Conservation (phyloP, 35 echinoderm and acorn worm genomes). For the Stichopus chloronotus region DNA sequence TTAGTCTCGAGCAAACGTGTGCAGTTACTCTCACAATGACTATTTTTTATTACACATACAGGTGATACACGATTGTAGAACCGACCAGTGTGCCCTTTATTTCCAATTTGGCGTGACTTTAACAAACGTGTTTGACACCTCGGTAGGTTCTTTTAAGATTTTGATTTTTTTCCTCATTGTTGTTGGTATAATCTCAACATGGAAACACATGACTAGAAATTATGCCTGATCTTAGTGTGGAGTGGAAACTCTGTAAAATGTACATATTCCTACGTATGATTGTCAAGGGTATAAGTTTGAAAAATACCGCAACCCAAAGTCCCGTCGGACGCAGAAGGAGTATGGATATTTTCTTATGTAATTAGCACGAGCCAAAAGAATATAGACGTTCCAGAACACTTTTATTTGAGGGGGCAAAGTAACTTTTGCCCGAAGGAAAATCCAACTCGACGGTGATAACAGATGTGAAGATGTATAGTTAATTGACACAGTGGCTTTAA, state of each 20-base stretch:
- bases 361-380: too few relatives aligned
- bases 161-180: background rate
- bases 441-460: too few relatives aligned
- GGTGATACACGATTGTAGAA: conserved; percentile 81
- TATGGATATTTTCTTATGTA: too few relatives aligned
- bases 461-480: too few relatives aligned
- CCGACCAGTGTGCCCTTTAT: conserved; percentile 73
- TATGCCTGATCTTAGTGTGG: background rate
- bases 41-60: background rate
- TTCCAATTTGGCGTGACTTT: conserved; percentile 74
- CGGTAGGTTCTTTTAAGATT: conserved; percentile 32
- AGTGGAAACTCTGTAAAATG: background rate
- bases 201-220: background rate
- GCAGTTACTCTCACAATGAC: background rate
- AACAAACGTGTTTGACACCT: conserved; percentile 79
- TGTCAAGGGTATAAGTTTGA: background rate
- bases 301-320: background rate
- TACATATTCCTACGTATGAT: background rate
- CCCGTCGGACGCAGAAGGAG: too few relatives aligned
- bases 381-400: too few relatives aligned
- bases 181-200: background rate
- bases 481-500: too few relatives aligned
- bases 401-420: too few relatives aligned
- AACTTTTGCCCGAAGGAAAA: too few relatives aligned
- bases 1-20: background rate